Evolutionary conservation across 2,113 vertebrate genomes (phyloP), one percentile per base, ranked within the genome.

Genomic region (Piaya cayana): DNA sequence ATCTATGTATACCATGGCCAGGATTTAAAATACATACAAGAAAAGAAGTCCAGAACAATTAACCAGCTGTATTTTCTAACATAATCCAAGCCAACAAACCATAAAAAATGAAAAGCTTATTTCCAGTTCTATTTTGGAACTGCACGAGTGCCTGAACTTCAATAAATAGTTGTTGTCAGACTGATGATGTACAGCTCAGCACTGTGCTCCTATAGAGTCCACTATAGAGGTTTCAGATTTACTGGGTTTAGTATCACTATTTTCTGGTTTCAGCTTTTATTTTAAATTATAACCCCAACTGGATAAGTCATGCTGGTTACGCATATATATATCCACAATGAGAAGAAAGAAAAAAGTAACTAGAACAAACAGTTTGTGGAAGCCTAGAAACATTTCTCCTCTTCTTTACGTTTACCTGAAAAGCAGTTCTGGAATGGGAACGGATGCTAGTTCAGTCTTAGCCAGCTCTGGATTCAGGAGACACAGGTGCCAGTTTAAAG

Each of bases 301-400:
- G 6, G 4, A 21, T 60, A 63, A 82, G 3, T 55, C 52, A 30
- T 39, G 15, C 18, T 82, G 18, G 11, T 32, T 81, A 42, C 3
- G 0, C 2, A 0, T 23, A 26, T 10, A 26, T 10, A 49, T 45
- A 74, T 0, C 3, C 2, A 3, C 9, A 34, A n/a, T 3, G 1
- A 84, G 81, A 67, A 77, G 37, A 78, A 86, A 32, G 21, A 23
- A 56, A 75, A 62, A 75, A 56, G 2, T 8, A 0, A 58, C 60
- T 60, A n/a, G 15, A 91, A 55, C 5, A 8, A 70, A 80, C 29
- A 70, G 47, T 59, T 30, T 75, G 9, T 63, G 32, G 45, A 94
- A 83, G 26, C 23, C 34, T 37, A 64, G 77, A 81, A 93, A 74
- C 2, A 4, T 29, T 15, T 67, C 58, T 82, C 8, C 4, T 42